phyloP scores from a whole-genome alignment of 2,113 vertebrate species.

The Ammodytes dubius region DNA sequence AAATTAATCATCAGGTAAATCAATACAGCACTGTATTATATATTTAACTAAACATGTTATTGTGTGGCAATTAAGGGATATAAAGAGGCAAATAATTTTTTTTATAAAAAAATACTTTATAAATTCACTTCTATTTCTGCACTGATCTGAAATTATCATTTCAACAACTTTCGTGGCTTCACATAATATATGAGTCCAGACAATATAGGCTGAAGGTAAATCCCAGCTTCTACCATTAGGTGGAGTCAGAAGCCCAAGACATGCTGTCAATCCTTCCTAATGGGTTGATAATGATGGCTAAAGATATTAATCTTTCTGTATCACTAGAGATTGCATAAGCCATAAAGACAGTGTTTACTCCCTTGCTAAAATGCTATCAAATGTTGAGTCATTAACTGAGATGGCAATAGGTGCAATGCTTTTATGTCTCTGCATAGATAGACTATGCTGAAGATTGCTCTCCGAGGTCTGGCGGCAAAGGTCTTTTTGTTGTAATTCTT shows the following conservation, averaged over 20 bases:
- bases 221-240: constrained; percentile 57
- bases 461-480: constrained; percentile 14
- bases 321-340: constrained; percentile 49
- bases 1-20: not conserved
- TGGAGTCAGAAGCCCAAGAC: constrained; percentile 49
- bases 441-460: constrained; percentile 47
- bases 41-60: not conserved
- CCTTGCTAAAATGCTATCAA: constrained; percentile 46
- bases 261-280: constrained; percentile 27
- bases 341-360: constrained; percentile 58
- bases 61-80: not conserved
- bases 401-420: constrained; percentile 26
- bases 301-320: constrained; percentile 43
- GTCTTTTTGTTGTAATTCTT: not conserved
- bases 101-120: too few species aligned
- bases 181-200: not conserved
- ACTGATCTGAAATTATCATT: not conserved
- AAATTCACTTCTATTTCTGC: not conserved
- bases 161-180: constrained; percentile 4
- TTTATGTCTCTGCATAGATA: constrained; percentile 51
- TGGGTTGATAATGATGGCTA: constrained; percentile 40
- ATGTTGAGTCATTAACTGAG: constrained; percentile 59
- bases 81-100: not conserved
- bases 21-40: not conserved
- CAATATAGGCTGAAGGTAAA: not conserved